Evolutionary conservation across 1,140 invertebrate species (phyloP).

Genomic region (Aradophagus sp.): DNA sequence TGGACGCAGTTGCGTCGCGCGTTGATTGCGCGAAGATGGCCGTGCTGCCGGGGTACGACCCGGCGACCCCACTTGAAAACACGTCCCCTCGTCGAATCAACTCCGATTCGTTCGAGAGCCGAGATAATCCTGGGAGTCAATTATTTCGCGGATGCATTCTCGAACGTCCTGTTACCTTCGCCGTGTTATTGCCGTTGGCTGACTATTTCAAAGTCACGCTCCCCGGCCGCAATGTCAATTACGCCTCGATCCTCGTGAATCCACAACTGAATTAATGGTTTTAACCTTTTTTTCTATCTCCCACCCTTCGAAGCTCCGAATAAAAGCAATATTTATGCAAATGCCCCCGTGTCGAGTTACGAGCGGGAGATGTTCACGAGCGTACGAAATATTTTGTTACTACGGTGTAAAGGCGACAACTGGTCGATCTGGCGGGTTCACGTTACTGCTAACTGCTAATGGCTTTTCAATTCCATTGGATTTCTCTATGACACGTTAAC

Average conservation of each 20-base stretch:
- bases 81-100: slow-evolving; percentile 51
- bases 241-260: slow-evolving; percentile 44
- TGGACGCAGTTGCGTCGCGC: slow-evolving; percentile 25
- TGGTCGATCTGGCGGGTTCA: too few species aligned
- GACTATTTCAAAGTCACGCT: slow-evolving; percentile 58
- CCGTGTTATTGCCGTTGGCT: slow-evolving; percentile 52
- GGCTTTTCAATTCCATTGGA: too few species aligned
- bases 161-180: slow-evolving; percentile 49
- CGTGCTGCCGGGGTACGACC: slow-evolving; percentile 32
- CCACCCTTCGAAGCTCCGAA: too few species aligned
- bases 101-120: slow-evolving; percentile 48
- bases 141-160: slow-evolving; percentile 52
- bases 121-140: slow-evolving; percentile 51
- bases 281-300: slow-evolving; percentile 21
- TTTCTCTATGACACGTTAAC: too few species aligned
- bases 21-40: slow-evolving; percentile 21
- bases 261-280: slow-evolving; percentile 46
- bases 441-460: too few species aligned
- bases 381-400: too few species aligned
- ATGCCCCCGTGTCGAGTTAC: too few species aligned
- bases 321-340: too few species aligned
- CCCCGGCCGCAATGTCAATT: slow-evolving; percentile 57
- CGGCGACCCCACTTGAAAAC: slow-evolving; percentile 39
- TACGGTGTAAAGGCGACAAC: too few species aligned
- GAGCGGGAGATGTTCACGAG: too few species aligned